Percentiles rank a stretch among this genome's conserved stretches.
phyloP scores from a whole-genome alignment of 2,888 invertebrate species.

The Ochropleura plecta region DNA sequence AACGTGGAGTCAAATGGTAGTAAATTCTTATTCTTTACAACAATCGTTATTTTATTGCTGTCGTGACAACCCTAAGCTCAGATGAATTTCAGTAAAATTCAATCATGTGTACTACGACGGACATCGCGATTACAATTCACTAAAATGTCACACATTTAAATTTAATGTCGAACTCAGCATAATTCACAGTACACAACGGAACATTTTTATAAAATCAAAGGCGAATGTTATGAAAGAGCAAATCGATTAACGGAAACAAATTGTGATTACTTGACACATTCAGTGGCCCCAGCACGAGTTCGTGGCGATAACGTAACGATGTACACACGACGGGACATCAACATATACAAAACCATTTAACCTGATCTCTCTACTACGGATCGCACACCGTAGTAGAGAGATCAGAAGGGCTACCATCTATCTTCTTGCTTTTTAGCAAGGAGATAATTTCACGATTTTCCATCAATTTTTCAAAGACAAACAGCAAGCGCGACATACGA shows the following conservation, averaged over 20 bases:
- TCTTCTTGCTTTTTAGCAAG: too few species aligned
- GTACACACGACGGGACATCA: too few species aligned
- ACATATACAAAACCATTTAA: too few species aligned
- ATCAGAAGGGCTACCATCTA: too few species aligned
- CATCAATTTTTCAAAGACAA: slow-evolving; percentile 1
- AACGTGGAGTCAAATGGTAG: too few species aligned
- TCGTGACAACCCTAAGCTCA: slow-evolving; percentile 54
- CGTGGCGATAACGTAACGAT: too few species aligned
- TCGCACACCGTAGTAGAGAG: too few species aligned
- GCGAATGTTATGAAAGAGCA: neutral
- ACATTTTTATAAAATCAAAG: neutral
- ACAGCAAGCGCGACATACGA: neutral
- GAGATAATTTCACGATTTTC: too few species aligned
- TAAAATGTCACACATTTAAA: slow-evolving; percentile 57
- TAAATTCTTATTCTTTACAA: neutral
- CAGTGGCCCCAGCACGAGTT: too few species aligned
- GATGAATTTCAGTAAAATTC: slow-evolving; percentile 68
- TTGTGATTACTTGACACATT: neutral
- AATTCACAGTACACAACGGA: neutral
- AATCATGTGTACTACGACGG: slow-evolving; percentile 61
- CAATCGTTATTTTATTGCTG: neutral
- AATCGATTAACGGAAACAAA: neutral
- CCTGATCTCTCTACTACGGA: too few species aligned
- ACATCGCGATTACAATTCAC: slow-evolving; percentile 59
- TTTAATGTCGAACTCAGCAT: slow-evolving; percentile 16